Conservation (phyloP, 2,797 vertebrate genomes). For the Chrosomus eos region DNA sequence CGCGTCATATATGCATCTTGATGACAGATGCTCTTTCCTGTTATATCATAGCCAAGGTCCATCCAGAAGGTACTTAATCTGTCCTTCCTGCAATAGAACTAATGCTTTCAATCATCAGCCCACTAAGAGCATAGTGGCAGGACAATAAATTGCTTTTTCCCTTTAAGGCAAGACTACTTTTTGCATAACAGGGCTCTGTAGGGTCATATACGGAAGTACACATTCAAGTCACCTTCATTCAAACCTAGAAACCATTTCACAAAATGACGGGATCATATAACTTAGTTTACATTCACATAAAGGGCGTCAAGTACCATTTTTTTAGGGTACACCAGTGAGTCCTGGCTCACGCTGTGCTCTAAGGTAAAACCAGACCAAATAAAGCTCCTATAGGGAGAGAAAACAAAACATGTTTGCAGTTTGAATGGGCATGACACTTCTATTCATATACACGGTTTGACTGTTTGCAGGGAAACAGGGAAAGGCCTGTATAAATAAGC, state of each 20-base stretch:
- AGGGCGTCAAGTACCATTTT: not conserved
- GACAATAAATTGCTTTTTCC: slow-evolving; percentile 33
- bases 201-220: slow-evolving; percentile 1
- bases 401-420: not conserved
- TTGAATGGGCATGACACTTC: not conserved
- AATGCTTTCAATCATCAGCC: slow-evolving; percentile 41
- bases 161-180: slow-evolving; percentile 10
- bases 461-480: slow-evolving; percentile 29
- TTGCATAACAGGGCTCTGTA: slow-evolving; percentile 9
- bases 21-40: slow-evolving; percentile 34
- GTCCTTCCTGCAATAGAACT: slow-evolving; percentile 19
- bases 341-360: not conserved
- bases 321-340: not conserved
- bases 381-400: not conserved
- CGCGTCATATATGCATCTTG: not conserved
- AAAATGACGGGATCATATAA: not conserved
- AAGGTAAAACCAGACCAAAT: not conserved
- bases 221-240: slow-evolving; percentile 11
- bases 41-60: slow-evolving; percentile 30
- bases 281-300: not conserved
- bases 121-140: slow-evolving; percentile 7
- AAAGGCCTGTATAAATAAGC: slow-evolving; percentile 63
- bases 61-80: slow-evolving; percentile 33
- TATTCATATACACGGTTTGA: not conserved
- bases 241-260: slow-evolving; percentile 5